Percentiles rank a stretch among this genome's conserved stretches.
Conservation (phyloP, 2,888 invertebrate species). For the Rhyacophila evoluta region DNA sequence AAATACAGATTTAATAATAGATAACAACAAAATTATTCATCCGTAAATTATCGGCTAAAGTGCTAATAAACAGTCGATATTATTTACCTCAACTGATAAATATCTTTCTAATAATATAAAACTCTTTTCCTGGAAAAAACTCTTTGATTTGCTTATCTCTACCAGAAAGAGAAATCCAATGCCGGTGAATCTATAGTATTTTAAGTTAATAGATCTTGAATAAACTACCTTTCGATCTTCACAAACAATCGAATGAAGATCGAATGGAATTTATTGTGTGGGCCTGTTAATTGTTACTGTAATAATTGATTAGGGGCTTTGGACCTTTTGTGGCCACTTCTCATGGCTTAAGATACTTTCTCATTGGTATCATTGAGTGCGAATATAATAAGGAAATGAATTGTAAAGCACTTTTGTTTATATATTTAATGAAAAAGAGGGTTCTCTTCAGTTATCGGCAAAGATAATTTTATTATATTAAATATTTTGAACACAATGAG, state of each 20-base stretch:
- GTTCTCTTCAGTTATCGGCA: too few species aligned
- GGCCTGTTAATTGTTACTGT: slow-evolving; percentile 49
- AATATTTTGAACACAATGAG: too few species aligned
- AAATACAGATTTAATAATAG: too few species aligned
- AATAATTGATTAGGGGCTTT: slow-evolving; percentile 48
- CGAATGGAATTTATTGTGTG: slow-evolving; percentile 30
- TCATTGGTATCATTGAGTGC: not conserved
- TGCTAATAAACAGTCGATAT: too few species aligned
- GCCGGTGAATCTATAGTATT: slow-evolving; percentile 30
- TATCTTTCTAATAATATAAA: too few species aligned
- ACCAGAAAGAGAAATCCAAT: slow-evolving; percentile 17
- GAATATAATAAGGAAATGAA: slow-evolving; percentile 1
- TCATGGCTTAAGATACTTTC: slow-evolving; percentile 2
- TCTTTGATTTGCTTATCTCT: not conserved
- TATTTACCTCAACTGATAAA: too few species aligned
- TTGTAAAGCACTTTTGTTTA: not conserved
- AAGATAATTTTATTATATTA: too few species aligned
- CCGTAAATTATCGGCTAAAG: too few species aligned
- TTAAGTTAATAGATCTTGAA: slow-evolving; percentile 38
- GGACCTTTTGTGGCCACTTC: not conserved
- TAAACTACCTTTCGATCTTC: slow-evolving; percentile 44
- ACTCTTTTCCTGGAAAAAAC: too few species aligned
- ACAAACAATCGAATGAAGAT: slow-evolving; percentile 35
- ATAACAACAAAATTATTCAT: too few species aligned
- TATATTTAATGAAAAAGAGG: too few species aligned